phyloP scores from a whole-genome alignment of 2,113 vertebrate genomes.

The Uria aalge region DNA sequence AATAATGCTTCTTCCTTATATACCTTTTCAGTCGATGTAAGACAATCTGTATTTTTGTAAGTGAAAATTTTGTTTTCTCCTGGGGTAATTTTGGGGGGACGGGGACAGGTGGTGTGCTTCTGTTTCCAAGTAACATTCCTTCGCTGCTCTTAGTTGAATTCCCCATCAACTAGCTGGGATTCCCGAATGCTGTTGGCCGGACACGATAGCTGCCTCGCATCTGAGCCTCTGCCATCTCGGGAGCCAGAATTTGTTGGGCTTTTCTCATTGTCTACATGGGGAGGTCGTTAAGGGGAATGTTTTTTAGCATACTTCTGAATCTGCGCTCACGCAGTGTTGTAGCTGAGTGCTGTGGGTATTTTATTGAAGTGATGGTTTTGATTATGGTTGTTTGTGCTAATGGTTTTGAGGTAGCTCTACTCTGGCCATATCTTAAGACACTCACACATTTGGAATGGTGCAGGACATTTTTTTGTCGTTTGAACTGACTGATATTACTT shows the following conservation, averaged over 20 bases:
- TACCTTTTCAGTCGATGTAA: neutral
- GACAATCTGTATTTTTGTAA: neutral
- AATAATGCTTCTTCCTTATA: neutral
- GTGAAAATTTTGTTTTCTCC: neutral
- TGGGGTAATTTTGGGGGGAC: neutral
- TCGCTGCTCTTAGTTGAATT: neutral
- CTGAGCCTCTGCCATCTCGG: neutral
- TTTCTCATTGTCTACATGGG: neutral
- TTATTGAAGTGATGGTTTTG: neutral
- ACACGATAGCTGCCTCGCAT: neutral
- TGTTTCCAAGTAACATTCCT: neutral
- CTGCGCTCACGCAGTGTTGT: fast-evolving
- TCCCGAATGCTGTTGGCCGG: neutral
- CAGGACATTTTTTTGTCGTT: conserved; percentile 13
- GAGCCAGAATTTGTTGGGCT: neutral
- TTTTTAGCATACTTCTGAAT: neutral
- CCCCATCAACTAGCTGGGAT: neutral
- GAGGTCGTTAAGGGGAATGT: neutral
- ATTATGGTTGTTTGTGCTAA: neutral
- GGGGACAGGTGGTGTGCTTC: neutral
- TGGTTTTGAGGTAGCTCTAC: neutral
- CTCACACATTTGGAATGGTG: neutral
- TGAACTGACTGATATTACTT: neutral
- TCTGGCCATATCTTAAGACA: neutral
- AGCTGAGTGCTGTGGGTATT: neutral